Conservation (phyloP, 2,113 vertebrate genomes). For the Typhlomys cinereus region DNA sequence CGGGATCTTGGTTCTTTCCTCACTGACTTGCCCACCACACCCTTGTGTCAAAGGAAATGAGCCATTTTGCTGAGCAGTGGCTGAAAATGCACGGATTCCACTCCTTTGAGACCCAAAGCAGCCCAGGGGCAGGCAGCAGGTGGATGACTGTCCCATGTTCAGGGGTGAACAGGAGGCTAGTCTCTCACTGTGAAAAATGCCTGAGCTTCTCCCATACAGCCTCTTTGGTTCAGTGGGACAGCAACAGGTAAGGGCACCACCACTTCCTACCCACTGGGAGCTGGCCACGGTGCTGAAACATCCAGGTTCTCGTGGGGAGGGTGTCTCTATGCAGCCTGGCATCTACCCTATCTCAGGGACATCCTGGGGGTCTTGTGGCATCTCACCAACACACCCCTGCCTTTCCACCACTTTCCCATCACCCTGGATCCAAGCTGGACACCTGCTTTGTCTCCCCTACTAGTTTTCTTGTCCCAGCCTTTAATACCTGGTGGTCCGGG, state of each 20-base stretch:
- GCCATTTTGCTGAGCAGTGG: background rate
- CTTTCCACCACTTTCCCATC: background rate
- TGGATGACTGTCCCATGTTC: too few relatives aligned
- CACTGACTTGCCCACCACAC: background rate
- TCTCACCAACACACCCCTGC: background rate
- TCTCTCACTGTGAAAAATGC: background rate
- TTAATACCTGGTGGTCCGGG: background rate
- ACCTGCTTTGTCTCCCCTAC: background rate
- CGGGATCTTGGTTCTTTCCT: background rate
- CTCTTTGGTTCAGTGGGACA: background rate
- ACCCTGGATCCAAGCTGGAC: background rate
- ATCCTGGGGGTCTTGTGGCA: too few relatives aligned
- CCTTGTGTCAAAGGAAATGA: background rate
- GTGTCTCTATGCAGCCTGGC: background rate
- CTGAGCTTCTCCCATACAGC: background rate
- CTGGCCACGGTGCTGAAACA: conserved; percentile 75
- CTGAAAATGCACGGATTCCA: background rate
- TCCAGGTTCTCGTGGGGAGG: background rate
- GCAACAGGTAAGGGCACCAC: too few relatives aligned
- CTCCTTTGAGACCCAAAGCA: background rate
- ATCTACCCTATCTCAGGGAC: background rate
- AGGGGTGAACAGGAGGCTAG: background rate
- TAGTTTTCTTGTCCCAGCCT: background rate
- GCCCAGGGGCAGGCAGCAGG: background rate
- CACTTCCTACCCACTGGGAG: background rate